Conservation (phyloP, 2,113 vertebrate species). For the Rhodinocichla rosea region DNA sequence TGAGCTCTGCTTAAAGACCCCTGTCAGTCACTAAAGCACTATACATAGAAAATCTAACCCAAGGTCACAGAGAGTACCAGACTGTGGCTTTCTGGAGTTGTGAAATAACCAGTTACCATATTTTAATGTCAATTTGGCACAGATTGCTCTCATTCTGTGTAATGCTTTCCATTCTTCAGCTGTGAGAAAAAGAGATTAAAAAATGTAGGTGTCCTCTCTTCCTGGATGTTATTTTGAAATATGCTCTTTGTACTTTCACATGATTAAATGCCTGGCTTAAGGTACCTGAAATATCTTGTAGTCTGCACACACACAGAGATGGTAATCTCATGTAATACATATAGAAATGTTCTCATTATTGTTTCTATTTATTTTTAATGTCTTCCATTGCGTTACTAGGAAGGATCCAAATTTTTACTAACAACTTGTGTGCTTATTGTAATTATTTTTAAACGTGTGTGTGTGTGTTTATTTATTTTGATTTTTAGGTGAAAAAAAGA, state of each 20-base stretch:
- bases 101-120: background rate
- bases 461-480: background rate
- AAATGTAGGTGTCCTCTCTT: background rate
- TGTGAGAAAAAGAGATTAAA: background rate
- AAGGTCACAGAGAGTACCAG: background rate
- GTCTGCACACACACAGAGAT: background rate
- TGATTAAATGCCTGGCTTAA: conserved; percentile 39
- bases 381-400: background rate
- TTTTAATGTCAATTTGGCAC: background rate
- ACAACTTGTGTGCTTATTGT: background rate
- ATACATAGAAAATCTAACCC: background rate
- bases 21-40: background rate
- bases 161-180: background rate
- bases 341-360: background rate
- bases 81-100: background rate
- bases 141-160: background rate
- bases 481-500: background rate
- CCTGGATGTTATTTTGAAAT: background rate
- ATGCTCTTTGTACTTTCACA: background rate
- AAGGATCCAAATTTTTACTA: background rate
- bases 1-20: background rate
- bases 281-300: conserved; percentile 9
- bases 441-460: background rate
- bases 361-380: background rate
- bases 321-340: conserved; percentile 22